Evolutionary conservation across 2,888 invertebrate genomes (phyloP).

Genomic region (Leptarthrus brevirostris): DNA sequence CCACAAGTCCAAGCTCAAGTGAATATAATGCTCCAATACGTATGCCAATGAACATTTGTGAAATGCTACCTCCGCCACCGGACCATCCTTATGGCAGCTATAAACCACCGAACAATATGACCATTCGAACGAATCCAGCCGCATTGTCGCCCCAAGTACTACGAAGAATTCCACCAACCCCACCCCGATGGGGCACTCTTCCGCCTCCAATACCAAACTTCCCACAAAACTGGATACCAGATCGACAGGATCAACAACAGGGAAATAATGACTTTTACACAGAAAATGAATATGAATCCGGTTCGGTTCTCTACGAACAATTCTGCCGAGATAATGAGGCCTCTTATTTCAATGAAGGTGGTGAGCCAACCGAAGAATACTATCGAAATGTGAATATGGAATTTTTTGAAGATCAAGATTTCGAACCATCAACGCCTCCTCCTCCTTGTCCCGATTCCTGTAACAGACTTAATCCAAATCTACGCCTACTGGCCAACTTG

Average conservation of each 20-base stretch:
- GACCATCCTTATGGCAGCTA: slow-evolving; percentile 67
- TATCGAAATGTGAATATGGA: slow-evolving; percentile 60
- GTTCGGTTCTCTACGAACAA: slow-evolving; percentile 59
- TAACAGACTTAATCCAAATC: slow-evolving; percentile 53
- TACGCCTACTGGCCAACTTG: slow-evolving; percentile 36
- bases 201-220: slow-evolving; percentile 59
- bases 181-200: slow-evolving; percentile 57
- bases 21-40: slow-evolving; percentile 66
- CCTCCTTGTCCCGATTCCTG: slow-evolving; percentile 57
- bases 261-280: slow-evolving; percentile 48
- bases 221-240: slow-evolving; percentile 58
- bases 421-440: slow-evolving; percentile 58
- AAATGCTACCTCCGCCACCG: slow-evolving; percentile 71
- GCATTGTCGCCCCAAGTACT: slow-evolving; percentile 59
- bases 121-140: slow-evolving; percentile 60
- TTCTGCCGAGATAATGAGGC: slow-evolving; percentile 58
- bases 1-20: slow-evolving; percentile 70
- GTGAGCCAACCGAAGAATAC: slow-evolving; percentile 60
- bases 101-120: slow-evolving; percentile 58
- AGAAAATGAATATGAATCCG: slow-evolving; percentile 60
- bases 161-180: slow-evolving; percentile 57
- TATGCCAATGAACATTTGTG: slow-evolving; percentile 73
- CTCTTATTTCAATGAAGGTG: slow-evolving; percentile 59
- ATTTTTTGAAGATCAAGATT: slow-evolving; percentile 59
- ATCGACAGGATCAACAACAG: slow-evolving; percentile 47